phyloP scores from a whole-genome alignment of 2,888 invertebrate species.

The Drepana falcataria region DNA sequence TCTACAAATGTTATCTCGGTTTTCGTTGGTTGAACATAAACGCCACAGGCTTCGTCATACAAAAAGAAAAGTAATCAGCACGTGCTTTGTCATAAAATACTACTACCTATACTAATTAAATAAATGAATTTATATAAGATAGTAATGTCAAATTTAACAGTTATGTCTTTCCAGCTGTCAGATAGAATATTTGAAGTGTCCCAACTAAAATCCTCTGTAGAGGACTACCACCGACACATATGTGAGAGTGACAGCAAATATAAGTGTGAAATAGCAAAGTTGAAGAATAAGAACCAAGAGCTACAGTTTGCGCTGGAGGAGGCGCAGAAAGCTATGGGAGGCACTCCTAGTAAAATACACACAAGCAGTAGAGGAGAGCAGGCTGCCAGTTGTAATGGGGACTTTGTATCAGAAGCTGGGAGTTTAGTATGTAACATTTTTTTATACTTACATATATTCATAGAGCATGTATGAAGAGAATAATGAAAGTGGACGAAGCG shows the following conservation, averaged over 20 bases:
- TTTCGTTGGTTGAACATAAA: too few relatives aligned
- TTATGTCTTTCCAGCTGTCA: conserved; percentile 76
- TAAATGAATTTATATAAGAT: too few relatives aligned
- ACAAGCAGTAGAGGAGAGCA: conserved; percentile 52
- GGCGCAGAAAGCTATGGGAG: conserved; percentile 61
- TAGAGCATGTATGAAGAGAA: too few relatives aligned
- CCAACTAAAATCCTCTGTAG: conserved; percentile 81
- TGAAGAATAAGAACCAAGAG: conserved; percentile 78
- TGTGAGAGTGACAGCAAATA: conserved; percentile 80
- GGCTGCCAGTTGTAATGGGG: conserved; percentile 70
- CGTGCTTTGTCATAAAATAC: too few relatives aligned
- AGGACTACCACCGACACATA: conserved; percentile 83
- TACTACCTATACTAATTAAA: too few relatives aligned
- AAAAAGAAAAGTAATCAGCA: too few relatives aligned
- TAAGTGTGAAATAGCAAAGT: conserved; percentile 78
- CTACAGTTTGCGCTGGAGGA: conserved; percentile 62
- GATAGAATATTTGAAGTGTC: conserved; percentile 87
- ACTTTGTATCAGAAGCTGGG: conserved; percentile 76
- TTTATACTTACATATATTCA: too few relatives aligned
- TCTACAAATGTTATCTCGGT: too few relatives aligned
- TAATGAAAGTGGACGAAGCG: too few relatives aligned
- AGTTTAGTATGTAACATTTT: conserved; percentile 71
- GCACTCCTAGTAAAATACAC: conserved; percentile 50
- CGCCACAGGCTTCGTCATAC: too few relatives aligned
- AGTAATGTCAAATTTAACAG: too few relatives aligned